These are phyloP conservation scores for Stercorarius parasiticus DNA, from an alignment of 2,113 vertebrate species.

Conservation along the genomic window DNA sequence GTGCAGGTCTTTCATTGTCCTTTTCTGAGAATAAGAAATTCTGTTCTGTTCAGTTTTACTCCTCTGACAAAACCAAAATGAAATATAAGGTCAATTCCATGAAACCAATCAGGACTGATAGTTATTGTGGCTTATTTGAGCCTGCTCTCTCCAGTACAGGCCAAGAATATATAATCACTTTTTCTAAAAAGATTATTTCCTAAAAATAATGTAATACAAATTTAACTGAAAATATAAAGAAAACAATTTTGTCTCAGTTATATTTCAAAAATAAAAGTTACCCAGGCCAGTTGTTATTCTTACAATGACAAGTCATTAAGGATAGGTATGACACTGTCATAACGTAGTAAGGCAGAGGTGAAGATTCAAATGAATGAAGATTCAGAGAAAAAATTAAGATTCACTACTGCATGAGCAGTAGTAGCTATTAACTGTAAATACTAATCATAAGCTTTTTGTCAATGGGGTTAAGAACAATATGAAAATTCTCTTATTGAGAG, in stretches of 20 bases:
- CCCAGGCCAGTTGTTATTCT: neutral
- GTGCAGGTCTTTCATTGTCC: neutral
- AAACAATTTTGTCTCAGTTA: neutral
- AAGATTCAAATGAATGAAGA: neutral
- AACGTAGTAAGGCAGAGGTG: neutral
- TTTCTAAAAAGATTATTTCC: neutral
- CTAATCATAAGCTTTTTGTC: neutral
- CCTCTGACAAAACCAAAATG: neutral
- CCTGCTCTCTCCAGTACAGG: neutral
- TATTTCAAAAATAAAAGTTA: neutral
- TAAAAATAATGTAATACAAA: neutral
- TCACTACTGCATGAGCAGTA: neutral
- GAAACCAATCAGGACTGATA: neutral
- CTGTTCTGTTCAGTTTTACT: neutral
- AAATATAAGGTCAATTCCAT: neutral
- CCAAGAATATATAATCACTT: neutral
- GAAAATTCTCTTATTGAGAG: neutral
- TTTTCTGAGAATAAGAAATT: neutral
- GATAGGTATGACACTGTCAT: neutral
- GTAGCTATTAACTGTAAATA: neutral
- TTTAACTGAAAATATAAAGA: neutral
- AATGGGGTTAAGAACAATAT: neutral
- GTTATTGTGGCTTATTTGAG: neutral
- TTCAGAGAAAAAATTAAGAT: neutral
- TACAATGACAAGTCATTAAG: neutral